Evolutionary conservation across 2,797 vertebrate species (phyloP).

Genomic region (Lycodopsis pacificus): DNA sequence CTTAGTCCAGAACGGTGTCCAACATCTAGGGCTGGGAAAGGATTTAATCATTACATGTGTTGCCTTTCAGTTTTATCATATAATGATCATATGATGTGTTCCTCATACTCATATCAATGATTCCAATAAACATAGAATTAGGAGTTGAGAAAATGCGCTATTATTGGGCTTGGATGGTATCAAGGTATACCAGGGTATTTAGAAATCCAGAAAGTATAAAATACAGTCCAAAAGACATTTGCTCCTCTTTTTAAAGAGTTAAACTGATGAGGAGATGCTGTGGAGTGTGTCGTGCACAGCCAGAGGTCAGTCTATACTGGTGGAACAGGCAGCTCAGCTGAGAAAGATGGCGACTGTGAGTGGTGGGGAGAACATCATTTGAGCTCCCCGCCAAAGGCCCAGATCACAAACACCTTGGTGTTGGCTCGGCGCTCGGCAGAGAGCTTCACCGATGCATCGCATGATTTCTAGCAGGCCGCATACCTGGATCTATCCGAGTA

Average conservation of each 20-base stretch:
- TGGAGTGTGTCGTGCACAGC: background rate
- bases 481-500: no score
- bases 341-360: background rate
- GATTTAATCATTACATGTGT: background rate
- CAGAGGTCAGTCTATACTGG: background rate
- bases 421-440: background rate
- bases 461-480: no score
- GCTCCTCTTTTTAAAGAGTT: fast-evolving
- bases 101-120: background rate
- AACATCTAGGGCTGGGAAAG: background rate
- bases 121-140: background rate
- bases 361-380: background rate
- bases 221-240: background rate
- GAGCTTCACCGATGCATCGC: no score
- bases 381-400: background rate
- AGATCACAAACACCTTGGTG: no score
- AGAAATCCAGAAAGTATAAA: background rate
- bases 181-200: background rate
- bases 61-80: background rate
- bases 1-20: background rate
- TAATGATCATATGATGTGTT: background rate
- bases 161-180: background rate
- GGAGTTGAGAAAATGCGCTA: background rate
- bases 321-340: background rate
- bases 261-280: background rate